Evolutionary conservation across 2,113 vertebrate species (phyloP).

Genomic region (Gasterosteus nipponicus): DNA sequence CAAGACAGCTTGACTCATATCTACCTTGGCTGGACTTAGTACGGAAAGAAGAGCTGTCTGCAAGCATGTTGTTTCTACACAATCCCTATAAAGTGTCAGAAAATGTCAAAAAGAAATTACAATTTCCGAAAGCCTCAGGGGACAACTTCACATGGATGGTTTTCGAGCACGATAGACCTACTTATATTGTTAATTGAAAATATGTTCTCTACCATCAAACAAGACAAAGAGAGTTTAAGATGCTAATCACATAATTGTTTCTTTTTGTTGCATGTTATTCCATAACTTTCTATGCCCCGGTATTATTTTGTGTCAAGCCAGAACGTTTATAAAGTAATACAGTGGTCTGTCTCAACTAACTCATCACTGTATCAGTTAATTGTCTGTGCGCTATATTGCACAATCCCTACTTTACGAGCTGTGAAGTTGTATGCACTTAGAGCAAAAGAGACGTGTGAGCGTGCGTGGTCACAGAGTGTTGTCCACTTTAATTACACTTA

Average conservation of each 20-base stretch:
- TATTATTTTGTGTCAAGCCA: background rate
- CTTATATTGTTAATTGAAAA: too few species aligned
- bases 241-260: background rate
- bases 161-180: background rate
- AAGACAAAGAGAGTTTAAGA: background rate
- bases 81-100: background rate
- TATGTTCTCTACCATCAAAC: background rate
- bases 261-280: background rate
- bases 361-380: background rate
- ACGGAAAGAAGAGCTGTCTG: background rate
- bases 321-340: background rate
- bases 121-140: background rate
- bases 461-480: slow-evolving; percentile 12
- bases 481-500: slow-evolving; percentile 32
- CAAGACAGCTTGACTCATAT: background rate
- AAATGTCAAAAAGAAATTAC: background rate
- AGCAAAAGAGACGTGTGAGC: background rate
- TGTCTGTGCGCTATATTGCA: background rate
- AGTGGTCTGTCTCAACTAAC: background rate
- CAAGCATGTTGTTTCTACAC: background rate
- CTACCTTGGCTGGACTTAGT: background rate
- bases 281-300: background rate
- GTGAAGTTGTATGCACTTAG: background rate
- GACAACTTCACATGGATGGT: background rate
- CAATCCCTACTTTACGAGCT: background rate